Percentiles rank a stretch among this genome's conserved stretches.
phyloP scores from a whole-genome alignment of 2,888 invertebrate species.

The Drymonia ruficornis region DNA sequence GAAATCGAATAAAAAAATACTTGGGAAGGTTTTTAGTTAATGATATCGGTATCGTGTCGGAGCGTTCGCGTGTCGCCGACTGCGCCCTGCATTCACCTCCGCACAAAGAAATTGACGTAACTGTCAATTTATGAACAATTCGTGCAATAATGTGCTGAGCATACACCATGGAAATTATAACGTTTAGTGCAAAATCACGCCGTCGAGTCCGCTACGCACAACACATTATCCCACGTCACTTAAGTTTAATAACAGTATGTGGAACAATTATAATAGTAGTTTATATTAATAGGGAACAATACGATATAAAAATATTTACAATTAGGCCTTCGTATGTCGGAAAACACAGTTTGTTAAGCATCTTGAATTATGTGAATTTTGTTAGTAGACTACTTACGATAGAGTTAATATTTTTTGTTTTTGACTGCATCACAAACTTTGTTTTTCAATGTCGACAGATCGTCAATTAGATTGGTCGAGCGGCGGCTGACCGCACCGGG shows the following conservation, averaged over 20 bases:
- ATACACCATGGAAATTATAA: too few relatives aligned
- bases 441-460: slow-evolving; percentile 2
- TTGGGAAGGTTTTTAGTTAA: background rate
- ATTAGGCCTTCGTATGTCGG: slow-evolving; percentile 1
- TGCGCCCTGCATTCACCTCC: background rate
- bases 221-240: slow-evolving; percentile 2
- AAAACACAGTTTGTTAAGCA: background rate
- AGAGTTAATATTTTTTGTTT: background rate
- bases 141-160: background rate
- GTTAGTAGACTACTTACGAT: slow-evolving; percentile 1
- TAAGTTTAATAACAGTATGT: slow-evolving; percentile 4
- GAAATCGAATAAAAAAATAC: too few relatives aligned
- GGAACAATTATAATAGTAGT: slow-evolving; percentile 4
- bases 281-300: slow-evolving; percentile 3
- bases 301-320: slow-evolving; percentile 8
- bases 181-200: background rate
- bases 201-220: background rate
- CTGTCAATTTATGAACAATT: background rate
- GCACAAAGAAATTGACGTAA: slow-evolving; percentile 2
- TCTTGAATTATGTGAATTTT: background rate
- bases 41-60: slow-evolving; percentile 2
- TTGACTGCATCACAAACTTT: background rate
- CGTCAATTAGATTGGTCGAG: slow-evolving; percentile 1
- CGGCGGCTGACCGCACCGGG: background rate
- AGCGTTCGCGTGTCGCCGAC: background rate